Base-by-base conservation (phyloP, 1,140 invertebrate species). In the Papilio aristodemus region DNA sequence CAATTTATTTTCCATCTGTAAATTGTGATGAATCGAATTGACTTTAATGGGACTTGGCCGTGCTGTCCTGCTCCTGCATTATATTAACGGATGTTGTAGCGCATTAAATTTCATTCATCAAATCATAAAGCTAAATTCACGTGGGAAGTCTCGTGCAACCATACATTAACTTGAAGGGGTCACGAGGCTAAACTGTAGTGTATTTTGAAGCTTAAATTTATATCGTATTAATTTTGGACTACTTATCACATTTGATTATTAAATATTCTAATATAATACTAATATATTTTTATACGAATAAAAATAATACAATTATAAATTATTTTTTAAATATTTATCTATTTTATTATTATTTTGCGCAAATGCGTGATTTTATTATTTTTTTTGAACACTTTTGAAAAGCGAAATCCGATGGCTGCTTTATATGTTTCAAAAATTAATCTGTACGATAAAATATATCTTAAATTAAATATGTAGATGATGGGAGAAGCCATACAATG, bases 21-120 rank as follows among this genome's bases (percentile, higher is more conserved):
- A n/a, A n/a, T n/a, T n/a, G n/a, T n/a, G n/a, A 7, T 36, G 19
- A 38, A 10, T 39, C 14, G 10, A 62, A 62, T 37, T 38, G 11
- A 38, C 14, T 62, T 62, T 19, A 17, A 37, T 8, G 59, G 14
- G 22, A 38, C 59, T 38, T 38, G 46, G 46, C 32, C 14, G 17
- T 13, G 4, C 38, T 38, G 4, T n/a, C 36, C 14, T 19, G 17
- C 59, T n/a, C 11, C 17, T 19, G 22, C 17, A 22, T 54, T n/a
- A 62, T 41, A n/a, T n/a, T n/a, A 67, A 39, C 63, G 71, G 71
- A 72, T 54, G 27, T 41, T 39, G 59, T 9, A 38, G 32, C 17
- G n/a, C 17, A 62, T 62, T 74, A 68, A 71, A 81, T 77, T 83
- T 69, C 69, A 78, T 82, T 83, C 76, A 84, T 83, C 78, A 70